Evolutionary conservation across 2,888 invertebrate species (phyloP).

Genomic region (Mayetiola destructor): DNA sequence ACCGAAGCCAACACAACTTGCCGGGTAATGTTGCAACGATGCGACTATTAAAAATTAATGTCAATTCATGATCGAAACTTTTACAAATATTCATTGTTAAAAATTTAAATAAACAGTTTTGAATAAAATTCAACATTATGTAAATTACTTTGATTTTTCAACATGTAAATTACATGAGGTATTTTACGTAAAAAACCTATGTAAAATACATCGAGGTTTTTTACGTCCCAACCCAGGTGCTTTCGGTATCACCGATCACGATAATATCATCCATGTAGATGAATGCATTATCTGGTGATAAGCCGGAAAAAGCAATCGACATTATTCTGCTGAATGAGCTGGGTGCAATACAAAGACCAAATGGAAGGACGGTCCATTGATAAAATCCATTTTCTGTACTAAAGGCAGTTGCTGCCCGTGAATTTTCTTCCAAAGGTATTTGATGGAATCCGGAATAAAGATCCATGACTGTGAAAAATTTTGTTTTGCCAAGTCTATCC

Average conservation of each 20-base stretch:
- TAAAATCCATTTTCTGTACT: conserved; percentile 17
- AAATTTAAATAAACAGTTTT: neutral
- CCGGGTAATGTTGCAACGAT: too few relatives aligned
- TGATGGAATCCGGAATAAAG: neutral
- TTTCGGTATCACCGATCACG: conserved; percentile 17
- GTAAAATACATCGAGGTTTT: too few relatives aligned
- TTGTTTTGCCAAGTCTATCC: conserved; percentile 15
- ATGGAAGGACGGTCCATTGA: conserved; percentile 21
- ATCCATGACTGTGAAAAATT: neutral
- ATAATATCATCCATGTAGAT: conserved; percentile 23
- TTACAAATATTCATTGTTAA: neutral
- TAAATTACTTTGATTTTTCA: too few relatives aligned
- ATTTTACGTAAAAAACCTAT: too few relatives aligned
- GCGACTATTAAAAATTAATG: too few relatives aligned
- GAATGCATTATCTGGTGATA: conserved; percentile 19
- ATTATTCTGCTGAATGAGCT: conserved; percentile 23
- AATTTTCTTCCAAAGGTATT: neutral
- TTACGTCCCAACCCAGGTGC: neutral
- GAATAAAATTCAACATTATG: too few relatives aligned
- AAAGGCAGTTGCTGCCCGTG: neutral
- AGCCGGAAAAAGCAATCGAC: conserved; percentile 21
- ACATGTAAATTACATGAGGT: too few relatives aligned
- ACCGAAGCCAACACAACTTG: too few relatives aligned
- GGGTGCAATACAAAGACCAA: conserved; percentile 20
- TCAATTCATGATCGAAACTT: too few relatives aligned